A percentile compares a stretch with the other conserved stretches of the same genome.
Evolutionary conservation across 2,888 invertebrate species (phyloP).

Genomic region (Yponomeuta cagnagella): DNA sequence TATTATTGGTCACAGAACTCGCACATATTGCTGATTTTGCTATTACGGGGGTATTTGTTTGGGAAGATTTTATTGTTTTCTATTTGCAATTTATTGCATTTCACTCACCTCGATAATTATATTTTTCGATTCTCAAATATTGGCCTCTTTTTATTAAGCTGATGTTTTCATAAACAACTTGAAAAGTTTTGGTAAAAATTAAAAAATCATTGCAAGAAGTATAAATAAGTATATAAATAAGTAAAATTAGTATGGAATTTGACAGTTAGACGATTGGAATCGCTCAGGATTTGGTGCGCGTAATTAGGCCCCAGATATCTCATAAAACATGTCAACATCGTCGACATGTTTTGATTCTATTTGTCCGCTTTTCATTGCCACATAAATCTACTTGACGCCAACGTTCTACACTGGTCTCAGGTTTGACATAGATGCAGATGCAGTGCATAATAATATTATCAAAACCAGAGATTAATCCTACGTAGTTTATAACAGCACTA

Average conservation of each 20-base stretch:
- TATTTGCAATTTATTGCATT: too few species aligned
- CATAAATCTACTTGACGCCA: constrained; percentile 13
- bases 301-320: not conserved
- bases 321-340: constrained; percentile 4
- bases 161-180: too few species aligned
- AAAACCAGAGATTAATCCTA: constrained; percentile 1
- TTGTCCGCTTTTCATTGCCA: constrained; percentile 1
- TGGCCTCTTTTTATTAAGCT: too few species aligned
- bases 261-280: too few species aligned
- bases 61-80: too few species aligned
- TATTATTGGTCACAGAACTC: not conserved
- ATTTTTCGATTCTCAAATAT: too few species aligned
- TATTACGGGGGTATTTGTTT: too few species aligned
- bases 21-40: not conserved
- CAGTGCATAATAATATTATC: constrained; percentile 22
- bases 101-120: too few species aligned
- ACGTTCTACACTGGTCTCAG: constrained; percentile 2
- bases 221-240: too few species aligned
- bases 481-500: constrained; percentile 22
- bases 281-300: too few species aligned
- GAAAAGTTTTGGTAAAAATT: not conserved
- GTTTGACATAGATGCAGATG: constrained; percentile 17
- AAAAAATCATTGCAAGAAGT: not conserved
- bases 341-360: constrained; percentile 6
- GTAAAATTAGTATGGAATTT: too few species aligned